Conservation (phyloP, 2,888 invertebrate species). For the Epinotia demarniana region DNA sequence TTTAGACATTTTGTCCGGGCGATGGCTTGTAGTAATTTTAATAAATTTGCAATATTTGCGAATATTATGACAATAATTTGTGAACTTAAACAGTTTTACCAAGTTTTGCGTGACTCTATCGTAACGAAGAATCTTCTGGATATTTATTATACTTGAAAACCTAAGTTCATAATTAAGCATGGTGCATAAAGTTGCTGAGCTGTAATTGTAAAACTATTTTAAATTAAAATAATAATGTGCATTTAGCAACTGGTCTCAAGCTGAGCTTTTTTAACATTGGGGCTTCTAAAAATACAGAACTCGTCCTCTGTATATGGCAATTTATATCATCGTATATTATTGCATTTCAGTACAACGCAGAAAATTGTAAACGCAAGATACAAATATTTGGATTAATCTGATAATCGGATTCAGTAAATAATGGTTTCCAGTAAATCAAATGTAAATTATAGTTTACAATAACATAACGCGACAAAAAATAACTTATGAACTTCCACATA, state of each 20-base stretch:
- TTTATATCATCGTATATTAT: too few relatives aligned
- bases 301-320: too few relatives aligned
- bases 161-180: conserved; percentile 5
- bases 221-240: neutral
- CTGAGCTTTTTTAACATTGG: neutral
- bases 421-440: too few relatives aligned
- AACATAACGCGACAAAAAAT: too few relatives aligned
- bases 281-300: neutral
- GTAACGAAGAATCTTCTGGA: conserved; percentile 5
- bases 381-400: too few relatives aligned
- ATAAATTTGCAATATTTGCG: conserved; percentile 1
- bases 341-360: too few relatives aligned
- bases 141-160: conserved; percentile 22
- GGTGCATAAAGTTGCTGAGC: neutral
- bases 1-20: conserved; percentile 17
- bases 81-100: conserved; percentile 9
- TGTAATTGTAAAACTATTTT: neutral
- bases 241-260: neutral
- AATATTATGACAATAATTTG: conserved; percentile 19
- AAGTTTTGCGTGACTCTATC: conserved; percentile 17
- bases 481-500: too few relatives aligned
- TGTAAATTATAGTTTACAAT: too few relatives aligned
- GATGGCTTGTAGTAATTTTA: conserved; percentile 5
- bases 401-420: too few relatives aligned
- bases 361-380: too few relatives aligned